Percentiles rank a stretch among this genome's conserved stretches.
Evolutionary conservation across 2,797 vertebrate genomes (phyloP).

Genomic region (Ctenopoma multispine): DNA sequence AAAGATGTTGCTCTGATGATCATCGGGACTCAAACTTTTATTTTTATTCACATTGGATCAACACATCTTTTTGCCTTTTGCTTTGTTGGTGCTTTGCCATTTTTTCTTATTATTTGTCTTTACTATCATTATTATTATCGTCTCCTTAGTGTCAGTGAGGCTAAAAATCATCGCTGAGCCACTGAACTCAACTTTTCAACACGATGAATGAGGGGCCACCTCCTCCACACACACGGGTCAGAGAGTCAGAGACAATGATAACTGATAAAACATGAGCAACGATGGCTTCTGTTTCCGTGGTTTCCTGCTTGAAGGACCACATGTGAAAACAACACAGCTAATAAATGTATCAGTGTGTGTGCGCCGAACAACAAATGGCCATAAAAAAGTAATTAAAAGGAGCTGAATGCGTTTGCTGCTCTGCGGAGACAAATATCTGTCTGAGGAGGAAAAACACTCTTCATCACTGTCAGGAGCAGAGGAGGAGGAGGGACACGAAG

Average conservation of each 20-base stretch:
- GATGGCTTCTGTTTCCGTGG: neutral
- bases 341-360: conserved; percentile 4
- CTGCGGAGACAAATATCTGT: conserved; percentile 49
- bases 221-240: neutral
- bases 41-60: no score
- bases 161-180: neutral
- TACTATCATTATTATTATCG: no score
- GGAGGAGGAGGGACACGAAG: conserved; percentile 41
- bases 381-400: conserved; percentile 63
- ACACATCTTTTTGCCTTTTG: no score
- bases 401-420: conserved; percentile 44
- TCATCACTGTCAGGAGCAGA: conserved; percentile 67
- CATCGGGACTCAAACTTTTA: no score
- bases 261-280: conserved; percentile 19
- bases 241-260: conserved; percentile 8
- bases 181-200: neutral
- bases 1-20: no score
- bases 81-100: no score
- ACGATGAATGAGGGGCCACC: neutral
- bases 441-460: conserved; percentile 58
- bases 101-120: no score
- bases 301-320: conserved; percentile 26
- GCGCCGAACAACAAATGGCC: conserved; percentile 30
- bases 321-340: conserved; percentile 26
- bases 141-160: neutral